phyloP scores from a whole-genome alignment of 37 sponge, comb jelly and placozoan species.

The Halichondria panicea region DNA sequence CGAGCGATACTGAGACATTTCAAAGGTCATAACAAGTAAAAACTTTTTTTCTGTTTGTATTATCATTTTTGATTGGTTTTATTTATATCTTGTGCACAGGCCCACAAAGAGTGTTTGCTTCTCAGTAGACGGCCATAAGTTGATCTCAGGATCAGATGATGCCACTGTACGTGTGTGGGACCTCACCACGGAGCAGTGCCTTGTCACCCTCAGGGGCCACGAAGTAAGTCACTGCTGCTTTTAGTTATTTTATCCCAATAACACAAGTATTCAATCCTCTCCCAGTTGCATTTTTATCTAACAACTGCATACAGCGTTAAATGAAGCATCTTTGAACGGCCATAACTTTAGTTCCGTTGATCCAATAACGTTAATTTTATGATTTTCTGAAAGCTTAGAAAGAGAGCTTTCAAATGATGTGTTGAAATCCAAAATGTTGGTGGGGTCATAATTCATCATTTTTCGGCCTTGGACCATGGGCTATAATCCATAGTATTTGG shows the following conservation, averaged over 20 bases:
- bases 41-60: background rate
- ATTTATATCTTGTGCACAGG: too few species aligned
- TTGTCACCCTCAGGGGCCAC: constrained; percentile 61
- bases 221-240: constrained; percentile 32
- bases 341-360: too few species aligned
- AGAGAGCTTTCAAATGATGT: too few species aligned
- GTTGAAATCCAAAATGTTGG: too few species aligned
- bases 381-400: too few species aligned
- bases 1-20: constrained; percentile 79
- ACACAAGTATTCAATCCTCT: background rate
- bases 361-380: too few species aligned
- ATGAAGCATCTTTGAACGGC: too few species aligned
- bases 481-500: too few species aligned
- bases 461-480: too few species aligned
- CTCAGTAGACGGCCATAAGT: constrained; percentile 57
- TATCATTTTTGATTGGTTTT: background rate
- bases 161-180: constrained; percentile 84
- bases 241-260: background rate
- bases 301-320: too few species aligned
- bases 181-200: constrained; percentile 63
- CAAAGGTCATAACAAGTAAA: constrained; percentile 78
- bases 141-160: constrained; percentile 90
- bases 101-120: constrained; percentile 75
- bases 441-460: background rate
- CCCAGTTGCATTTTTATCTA: background rate